Evolutionary conservation across 2,797 vertebrate species (phyloP), one percentile per base, ranked within the genome.

Genomic region (Chaetodon trifasciatus): DNA sequence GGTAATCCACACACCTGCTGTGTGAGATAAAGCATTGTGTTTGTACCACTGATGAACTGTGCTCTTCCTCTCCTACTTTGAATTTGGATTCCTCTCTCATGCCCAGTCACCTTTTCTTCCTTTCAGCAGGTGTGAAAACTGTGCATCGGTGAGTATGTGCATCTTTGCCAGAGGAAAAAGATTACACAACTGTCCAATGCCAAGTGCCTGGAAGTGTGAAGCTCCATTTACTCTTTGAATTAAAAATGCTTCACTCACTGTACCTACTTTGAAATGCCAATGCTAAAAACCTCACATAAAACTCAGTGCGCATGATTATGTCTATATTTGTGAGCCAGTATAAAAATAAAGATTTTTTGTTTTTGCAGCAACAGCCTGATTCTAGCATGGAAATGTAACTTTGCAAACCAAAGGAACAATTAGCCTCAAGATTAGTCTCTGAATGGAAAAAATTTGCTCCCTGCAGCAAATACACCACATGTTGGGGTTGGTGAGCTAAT

Each of bases 1-100:
- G 73, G 76, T 82, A 89, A 90, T 85, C 86, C 84, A 77, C 82
- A 89, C 77, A 86, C 81, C 86, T 87, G 70, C 87, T 76, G 81
- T 74, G 82, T 72, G 71, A 76, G 90, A 86, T 88, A 86, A 86
- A 62, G 78, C 64, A 40, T 8, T 49, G 73, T 67, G 84, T 79
- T 87, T 81, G 62, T 72, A 70, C 76, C 79, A 21, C 52, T 55
- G 81, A 83, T 77, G 70, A 87, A 86, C 81, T 76, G 40, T 66
- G 82, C 63, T 68, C 74, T 60, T 39, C 53, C 21, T 66, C 40
- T 47, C n/a, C 46, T 61, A 35, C 70, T 73, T 39, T 79, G 21
- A 67, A 73, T 80, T 70, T 44, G 42, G 55, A 72, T 73, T 83
- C 40, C 58, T 70, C 24, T 46, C 23, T 74, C 6, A n/a, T 39